Evolutionary conservation across 1,140 invertebrate species (phyloP), one percentile per base, ranked within the genome.

Genomic region (Drosophila nigromelanica): DNA sequence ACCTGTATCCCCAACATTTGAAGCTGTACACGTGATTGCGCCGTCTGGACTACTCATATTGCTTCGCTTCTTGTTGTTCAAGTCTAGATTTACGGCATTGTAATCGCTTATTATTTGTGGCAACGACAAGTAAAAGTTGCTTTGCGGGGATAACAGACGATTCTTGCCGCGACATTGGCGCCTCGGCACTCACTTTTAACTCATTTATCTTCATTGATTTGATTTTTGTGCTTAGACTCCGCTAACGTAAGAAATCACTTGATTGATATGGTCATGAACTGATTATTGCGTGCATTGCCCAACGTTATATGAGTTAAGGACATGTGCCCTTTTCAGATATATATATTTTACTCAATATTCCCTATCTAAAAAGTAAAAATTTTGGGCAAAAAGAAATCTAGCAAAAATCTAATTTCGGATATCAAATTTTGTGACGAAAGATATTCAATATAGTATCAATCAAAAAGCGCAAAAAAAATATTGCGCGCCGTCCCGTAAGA

Each of bases 151-250:
- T 35, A 56, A 27, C 54, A 47, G 43, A 47, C 7, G 11, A 12
- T 15, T 33, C 58, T 30, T 6, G 18, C 6, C 37, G 21, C 52
- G 39, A 24, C 37, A 10, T 15, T 35, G 30, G 14, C 8, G 51
- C 8, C 21, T 42, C 5, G 6, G 40, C 37, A 47, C 14, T 24
- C 30, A 43, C 40, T 60, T 43, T 58, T 21, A 59, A 52, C 70
- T 78, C 75, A 82, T 81, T 81, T 78, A 70, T 81, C 79, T 78
- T 81, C 64, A 74, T 78, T 75, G 70, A 64, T 64, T 69, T 81
- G 68, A 63, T 76, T 64, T 56, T 55, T 40, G 67, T 77, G 6
- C 55, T 68, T 45, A 66, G 43, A 73, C 56, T 33, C 37, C 4
- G 40, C 42, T 48, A 50, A 68, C 56, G 43, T 72, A 43, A 21